Base-by-base conservation (phyloP, 2,113 vertebrate genomes). In the Pituophis catenifer region DNA sequence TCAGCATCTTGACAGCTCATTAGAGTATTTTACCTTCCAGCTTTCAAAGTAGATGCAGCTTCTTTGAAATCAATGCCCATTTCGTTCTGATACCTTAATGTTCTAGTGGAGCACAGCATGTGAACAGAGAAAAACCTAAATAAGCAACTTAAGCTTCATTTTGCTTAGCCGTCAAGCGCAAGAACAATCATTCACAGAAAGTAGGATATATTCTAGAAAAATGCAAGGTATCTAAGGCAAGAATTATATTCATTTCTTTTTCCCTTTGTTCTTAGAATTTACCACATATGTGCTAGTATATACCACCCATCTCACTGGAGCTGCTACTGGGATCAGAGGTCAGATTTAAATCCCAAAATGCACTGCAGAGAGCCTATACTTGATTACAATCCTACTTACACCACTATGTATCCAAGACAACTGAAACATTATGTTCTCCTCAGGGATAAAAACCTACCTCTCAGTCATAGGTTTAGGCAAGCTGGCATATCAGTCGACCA, bases 361-460 rank as follows among this genome's bases (percentile, higher is more conserved):
- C 95, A 96, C 95, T 59, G 94, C 95, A 92, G 89, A 96, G 96
- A 93, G 95, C 38, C 95, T 96, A 58, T 97, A 98, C 98, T 98
- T 97, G 98, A 98, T 98, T 98, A 98, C 96, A 98, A 97, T 96
- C 95, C 94, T 95, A 96, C 91, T 91, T 94, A 93, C 57, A 65
- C 98, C 97, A 97, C 98, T 97, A 98, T 81, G 95, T 98, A 98
- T 97, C 97, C 97, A 98, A 97, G 98, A 98, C 98, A 98, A 98
- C 97, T 97, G 95, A 97, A 96, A 97, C 97, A 96, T 98, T 97
- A 97, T 81, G 94, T 96, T 96, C 97, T 98, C 97, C 96, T 17
- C 94, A 96, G 97, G 97, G 88, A 90, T 87, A 98, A 93, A 97
- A 97, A 97, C 97, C 96, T 94, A 95, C 95, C 96, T 97, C 96